Evolutionary conservation across 2,888 invertebrate species (phyloP), one percentile per base, ranked within the genome.

Genomic region (Calameuta pallipes): DNA sequence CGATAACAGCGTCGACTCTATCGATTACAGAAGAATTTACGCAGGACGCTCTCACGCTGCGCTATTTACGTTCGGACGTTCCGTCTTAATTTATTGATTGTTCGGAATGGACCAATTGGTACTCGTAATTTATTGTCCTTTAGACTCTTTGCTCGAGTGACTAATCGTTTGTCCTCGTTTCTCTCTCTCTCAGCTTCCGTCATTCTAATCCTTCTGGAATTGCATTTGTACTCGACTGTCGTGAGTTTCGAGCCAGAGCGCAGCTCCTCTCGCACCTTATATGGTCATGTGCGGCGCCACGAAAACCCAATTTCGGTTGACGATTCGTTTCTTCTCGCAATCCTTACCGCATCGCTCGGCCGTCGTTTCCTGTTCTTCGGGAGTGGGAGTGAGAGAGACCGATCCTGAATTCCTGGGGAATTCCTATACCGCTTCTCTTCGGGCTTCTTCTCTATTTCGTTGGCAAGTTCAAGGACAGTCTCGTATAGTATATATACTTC

Each of bases 401-500:
- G 41, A 56, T 56, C 23, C 41, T 23, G 41, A 56, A 56, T 56
- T 56, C 41, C 41, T 56, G 6, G 41, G 41, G 41, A 23, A 56
- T 56, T 56, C 41, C 41, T 56, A 9, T 56, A 56, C 6, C 1
- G 23, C 41, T 41, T 41, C 15, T 15, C 15, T 15, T 41, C 23
- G 41, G 41, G 41, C 41, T 56, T 56, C 41, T 56, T 56, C 41
- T 56, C 23, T 56, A 56, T 56, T 56, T 56, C 41, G 41, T 56
- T 56, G 23, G 31, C 71, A 71, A 71, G 71, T 71, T 71, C 71
- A 71, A 71, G 71, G 71, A 4, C 71, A 71, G 71, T 4, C 11
- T n/a, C 31, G 1, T 33, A 11, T 3, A 71, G 31, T 15, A 6
- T 70, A 1, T 11, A 12, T 0, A 11, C 11, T 30, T 71, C 71